These are phyloP conservation scores for Falcunculus frontatus DNA, from an alignment of 2,113 vertebrate genomes.

Conservation along the genomic window DNA sequence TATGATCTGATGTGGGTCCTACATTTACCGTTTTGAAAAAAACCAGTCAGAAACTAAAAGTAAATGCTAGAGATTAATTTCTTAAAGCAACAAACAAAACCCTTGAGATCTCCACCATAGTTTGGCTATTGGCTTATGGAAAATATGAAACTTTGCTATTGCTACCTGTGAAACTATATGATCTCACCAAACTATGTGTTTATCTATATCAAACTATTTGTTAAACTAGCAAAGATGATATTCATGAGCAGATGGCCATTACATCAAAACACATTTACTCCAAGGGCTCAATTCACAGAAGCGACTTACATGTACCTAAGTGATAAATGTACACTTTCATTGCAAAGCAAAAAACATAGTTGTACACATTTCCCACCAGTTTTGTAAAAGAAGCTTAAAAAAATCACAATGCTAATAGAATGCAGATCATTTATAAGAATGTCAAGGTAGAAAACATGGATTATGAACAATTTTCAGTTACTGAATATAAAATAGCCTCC, in stretches of 20 bases:
- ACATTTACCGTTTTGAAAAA: not conserved
- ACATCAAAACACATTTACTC: conserved; percentile 70
- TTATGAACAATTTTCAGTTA: not conserved
- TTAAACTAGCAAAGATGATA: conserved; percentile 59
- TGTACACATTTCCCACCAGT: conserved; percentile 32
- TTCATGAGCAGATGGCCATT: conserved; percentile 72
- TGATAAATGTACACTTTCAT: conserved; percentile 55
- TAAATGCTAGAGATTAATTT: not conserved
- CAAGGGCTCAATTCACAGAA: conserved; percentile 62
- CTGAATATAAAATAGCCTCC: not conserved
- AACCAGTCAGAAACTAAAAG: not conserved
- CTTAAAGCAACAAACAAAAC: conserved; percentile 2
- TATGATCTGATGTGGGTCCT: not conserved
- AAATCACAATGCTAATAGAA: not conserved
- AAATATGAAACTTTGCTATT: conserved; percentile 41
- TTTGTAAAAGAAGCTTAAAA: conserved; percentile 26
- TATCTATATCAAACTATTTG: conserved; percentile 55
- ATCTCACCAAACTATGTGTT: conserved; percentile 56
- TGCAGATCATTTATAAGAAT: conserved; percentile 2
- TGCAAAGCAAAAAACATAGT: conserved; percentile 14
- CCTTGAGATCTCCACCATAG: not conserved
- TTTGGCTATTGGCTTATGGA: not conserved
- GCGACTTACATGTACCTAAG: conserved; percentile 57
- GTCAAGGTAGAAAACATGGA: conserved; percentile 12
- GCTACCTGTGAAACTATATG: conserved; percentile 57